These are phyloP conservation scores for Chaitophorus viminalis DNA, from an alignment of 2,888 invertebrate species.

Conservation along the genomic window DNA sequence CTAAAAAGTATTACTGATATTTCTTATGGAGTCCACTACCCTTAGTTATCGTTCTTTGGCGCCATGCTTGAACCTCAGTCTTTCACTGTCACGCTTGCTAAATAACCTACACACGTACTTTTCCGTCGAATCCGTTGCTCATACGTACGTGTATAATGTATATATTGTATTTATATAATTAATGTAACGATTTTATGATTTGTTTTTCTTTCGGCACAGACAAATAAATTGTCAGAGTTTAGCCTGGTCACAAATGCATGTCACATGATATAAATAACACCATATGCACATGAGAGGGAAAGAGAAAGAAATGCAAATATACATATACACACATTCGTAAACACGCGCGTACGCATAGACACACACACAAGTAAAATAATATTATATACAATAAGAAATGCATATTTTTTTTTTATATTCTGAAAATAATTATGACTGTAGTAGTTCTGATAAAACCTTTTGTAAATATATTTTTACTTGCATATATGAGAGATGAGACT, in stretches of 20 bases:
- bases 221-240: conserved; percentile 56
- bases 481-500: background rate
- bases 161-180: background rate
- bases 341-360: background rate
- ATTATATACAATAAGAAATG: background rate
- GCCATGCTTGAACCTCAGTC: background rate
- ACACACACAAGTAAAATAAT: too few species aligned
- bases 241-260: conserved; percentile 1
- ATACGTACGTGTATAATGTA: background rate
- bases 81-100: background rate
- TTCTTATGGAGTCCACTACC: too few species aligned
- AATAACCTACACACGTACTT: background rate
- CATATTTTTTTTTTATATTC: conserved; percentile 23
- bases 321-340: background rate
- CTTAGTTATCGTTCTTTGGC: background rate
- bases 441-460: background rate
- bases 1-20: too few species aligned
- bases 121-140: background rate
- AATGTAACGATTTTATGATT: conserved; percentile 23
- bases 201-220: conserved; percentile 46
- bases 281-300: background rate
- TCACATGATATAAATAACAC: conserved; percentile 29
- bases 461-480: background rate
- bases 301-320: too few species aligned
- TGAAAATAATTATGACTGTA: conserved; percentile 30